Base-by-base conservation (phyloP, 2,888 invertebrate species). In the Erannis defoliaria region DNA sequence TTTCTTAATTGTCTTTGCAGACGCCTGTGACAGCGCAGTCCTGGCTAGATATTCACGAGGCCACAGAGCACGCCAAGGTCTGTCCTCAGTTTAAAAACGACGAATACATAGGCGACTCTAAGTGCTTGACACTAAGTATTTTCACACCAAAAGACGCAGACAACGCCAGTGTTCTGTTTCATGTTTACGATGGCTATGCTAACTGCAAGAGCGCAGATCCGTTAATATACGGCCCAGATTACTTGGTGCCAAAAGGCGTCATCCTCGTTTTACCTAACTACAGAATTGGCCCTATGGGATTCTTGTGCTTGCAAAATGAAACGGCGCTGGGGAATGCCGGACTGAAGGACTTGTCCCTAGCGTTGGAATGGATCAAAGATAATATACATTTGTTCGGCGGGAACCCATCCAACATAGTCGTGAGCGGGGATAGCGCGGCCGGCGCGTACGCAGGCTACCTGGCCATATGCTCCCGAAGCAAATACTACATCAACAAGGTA, bases 111-210 rank as follows among this genome's bases (percentile, higher is more conserved):
- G 90, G 86, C 9, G 76, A 74, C 31, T 43, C 60, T 1, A 78
- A 89, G 37, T 93, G 93, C 62, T 73, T 93, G n/a, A 89, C 88
- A 12, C 68, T 92, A 16, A 92, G 86, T 65, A 79, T 93, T 14
- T 92, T 90, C 63, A 76, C 77, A 23, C 84, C 84, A 21, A 50
- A 35, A 10, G 56, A 64, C 5, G 70, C 72, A 6, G 37, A 64
- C 18, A 76, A 79, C 40, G 79, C 78, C 9, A 78, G 80, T 51
- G 86, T 90, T 0, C 74, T 90, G 1, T 87, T 90, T 50, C 82
- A 90, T 56, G 87, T 94, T 40, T 90, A 94, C 62, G 90, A 84
- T 51, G 86, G 90, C 23, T 77, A 82, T 40, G 89, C 86, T 45
- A 67, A 66, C 12, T 87, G 26, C 26, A 62, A 14, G 26, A 62